Conservation (phyloP, 1,140 invertebrate genomes). For the Euschistus heros region DNA sequence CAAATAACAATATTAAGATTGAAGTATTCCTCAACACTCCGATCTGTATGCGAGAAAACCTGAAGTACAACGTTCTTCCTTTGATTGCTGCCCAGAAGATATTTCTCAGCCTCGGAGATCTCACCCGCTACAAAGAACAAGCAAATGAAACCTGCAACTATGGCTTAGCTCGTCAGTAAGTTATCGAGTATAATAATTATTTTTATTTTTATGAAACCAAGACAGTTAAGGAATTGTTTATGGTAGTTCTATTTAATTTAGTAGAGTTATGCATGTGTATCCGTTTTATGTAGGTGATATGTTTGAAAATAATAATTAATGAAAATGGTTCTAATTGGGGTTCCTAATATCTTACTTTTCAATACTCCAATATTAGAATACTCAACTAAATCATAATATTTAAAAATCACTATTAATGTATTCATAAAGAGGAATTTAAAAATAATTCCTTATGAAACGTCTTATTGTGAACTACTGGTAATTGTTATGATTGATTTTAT, state of each 20-base stretch:
- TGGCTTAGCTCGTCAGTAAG: conserved; percentile 65
- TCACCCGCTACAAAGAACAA: conserved; percentile 79
- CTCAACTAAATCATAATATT: too few species aligned
- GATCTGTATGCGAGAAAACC: conserved; percentile 43
- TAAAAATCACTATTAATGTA: too few species aligned
- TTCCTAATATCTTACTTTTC: too few species aligned
- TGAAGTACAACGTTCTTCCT: conserved; percentile 59
- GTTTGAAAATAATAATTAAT: too few species aligned
- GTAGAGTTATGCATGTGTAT: too few species aligned
- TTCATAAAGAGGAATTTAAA: too few species aligned
- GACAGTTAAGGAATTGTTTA: too few species aligned
- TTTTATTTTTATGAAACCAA: conserved; percentile 31
- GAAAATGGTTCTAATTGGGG: too few species aligned
- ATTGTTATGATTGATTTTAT: neutral
- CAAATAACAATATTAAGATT: conserved; percentile 58
- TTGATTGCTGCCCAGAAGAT: conserved; percentile 77
- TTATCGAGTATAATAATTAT: conserved; percentile 28
- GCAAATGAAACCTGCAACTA: conserved; percentile 74
- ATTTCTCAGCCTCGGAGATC: conserved; percentile 80
- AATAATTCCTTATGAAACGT: too few species aligned
- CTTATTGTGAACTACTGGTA: neutral
- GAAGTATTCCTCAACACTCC: conserved; percentile 43
- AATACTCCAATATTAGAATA: too few species aligned
- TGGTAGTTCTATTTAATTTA: too few species aligned
- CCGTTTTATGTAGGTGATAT: too few species aligned